Base-by-base conservation (phyloP, 2,113 vertebrate genomes). In the Notothenia rossii region DNA sequence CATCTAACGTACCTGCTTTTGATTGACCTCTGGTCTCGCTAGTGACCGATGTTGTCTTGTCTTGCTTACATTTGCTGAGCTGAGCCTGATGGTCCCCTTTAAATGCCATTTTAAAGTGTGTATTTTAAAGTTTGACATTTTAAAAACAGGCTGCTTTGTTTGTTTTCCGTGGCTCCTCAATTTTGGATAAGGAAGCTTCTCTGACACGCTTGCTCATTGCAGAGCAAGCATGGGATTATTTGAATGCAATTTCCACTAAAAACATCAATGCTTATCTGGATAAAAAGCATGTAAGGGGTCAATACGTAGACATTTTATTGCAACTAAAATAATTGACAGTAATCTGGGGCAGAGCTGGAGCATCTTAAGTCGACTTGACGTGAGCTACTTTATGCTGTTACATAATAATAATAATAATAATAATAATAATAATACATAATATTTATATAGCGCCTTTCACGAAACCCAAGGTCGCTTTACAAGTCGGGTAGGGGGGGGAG, bases 171-270 rank as follows among this genome's bases (percentile, higher is more conserved):
- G 56, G 51, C 64, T 77, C 18, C 7, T 76, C 10, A 55, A 46
- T 55, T 58, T 40, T 63, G n/a, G 15, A 48, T 58, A 40, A 40
- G 29, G 5, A 40, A 59, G 58, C 53, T 61, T 66, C 67, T 82
- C 71, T 51, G 59, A 74, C 70, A 66, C 79, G 85, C 75, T 80
- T 79, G 75, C 62, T 79, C 15, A 14, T 3, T 69, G 79, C 64
- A 69, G 62, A 70, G 59, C 72, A 86, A 86, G 89, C 86, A 91
- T 90, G 83, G 18, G 8, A 51, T 22, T 58, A 50, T 70, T 59
- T 65, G 29, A 80, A 14, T 40, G 73, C 33, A 72, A 65, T 18
- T 18, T 3, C 6, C 7, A 7, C 36, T 40, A 40, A 40, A 40
- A 40, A 40, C 36, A 1, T 5, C 36, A 40, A 40, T 40, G 36